phyloP scores from a whole-genome alignment of 1,140 invertebrate species.

The Drosophila navojoa region DNA sequence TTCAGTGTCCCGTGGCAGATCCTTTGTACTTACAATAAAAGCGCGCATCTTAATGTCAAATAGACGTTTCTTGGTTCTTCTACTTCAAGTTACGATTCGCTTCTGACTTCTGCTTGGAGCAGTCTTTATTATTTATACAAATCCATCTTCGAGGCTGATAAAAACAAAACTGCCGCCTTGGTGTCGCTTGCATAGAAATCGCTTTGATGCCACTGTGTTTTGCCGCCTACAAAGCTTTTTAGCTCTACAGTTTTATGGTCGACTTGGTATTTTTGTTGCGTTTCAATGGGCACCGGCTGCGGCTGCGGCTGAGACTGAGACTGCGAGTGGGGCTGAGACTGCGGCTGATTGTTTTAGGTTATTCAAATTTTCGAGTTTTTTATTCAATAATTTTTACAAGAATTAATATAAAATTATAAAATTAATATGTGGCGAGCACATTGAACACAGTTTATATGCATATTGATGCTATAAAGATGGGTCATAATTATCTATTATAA shows the following conservation, averaged over 20 bases:
- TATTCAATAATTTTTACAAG: slow-evolving; percentile 78
- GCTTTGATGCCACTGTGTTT: slow-evolving; percentile 78
- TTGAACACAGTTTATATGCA: slow-evolving; percentile 61
- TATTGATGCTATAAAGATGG: slow-evolving; percentile 65
- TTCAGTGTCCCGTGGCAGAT: slow-evolving; percentile 1
- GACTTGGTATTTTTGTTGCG: slow-evolving; percentile 70
- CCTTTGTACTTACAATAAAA: slow-evolving; percentile 68
- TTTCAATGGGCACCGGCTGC: slow-evolving; percentile 60
- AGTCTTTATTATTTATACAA: slow-evolving; percentile 80
- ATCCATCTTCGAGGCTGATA: slow-evolving; percentile 78
- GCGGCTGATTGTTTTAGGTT: slow-evolving; percentile 57
- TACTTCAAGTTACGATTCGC: slow-evolving; percentile 57
- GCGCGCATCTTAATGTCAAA: slow-evolving; percentile 64
- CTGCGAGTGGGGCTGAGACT: slow-evolving; percentile 24
- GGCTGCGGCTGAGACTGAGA: slow-evolving; percentile 24
- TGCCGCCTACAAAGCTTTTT: slow-evolving; percentile 75
- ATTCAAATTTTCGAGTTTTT: slow-evolving; percentile 75
- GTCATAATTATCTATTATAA: slow-evolving; percentile 70
- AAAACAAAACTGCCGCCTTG: slow-evolving; percentile 69
- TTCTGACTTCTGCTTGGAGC: slow-evolving; percentile 60
- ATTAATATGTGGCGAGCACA: slow-evolving; percentile 75
- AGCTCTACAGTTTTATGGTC: slow-evolving; percentile 65
- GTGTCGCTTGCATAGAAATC: slow-evolving; percentile 63
- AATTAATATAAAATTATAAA: slow-evolving; percentile 78
- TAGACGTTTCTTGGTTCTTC: slow-evolving; percentile 60